Evolutionary conservation across 2,113 vertebrate species (phyloP).

Genomic region (Labrus mixtus): DNA sequence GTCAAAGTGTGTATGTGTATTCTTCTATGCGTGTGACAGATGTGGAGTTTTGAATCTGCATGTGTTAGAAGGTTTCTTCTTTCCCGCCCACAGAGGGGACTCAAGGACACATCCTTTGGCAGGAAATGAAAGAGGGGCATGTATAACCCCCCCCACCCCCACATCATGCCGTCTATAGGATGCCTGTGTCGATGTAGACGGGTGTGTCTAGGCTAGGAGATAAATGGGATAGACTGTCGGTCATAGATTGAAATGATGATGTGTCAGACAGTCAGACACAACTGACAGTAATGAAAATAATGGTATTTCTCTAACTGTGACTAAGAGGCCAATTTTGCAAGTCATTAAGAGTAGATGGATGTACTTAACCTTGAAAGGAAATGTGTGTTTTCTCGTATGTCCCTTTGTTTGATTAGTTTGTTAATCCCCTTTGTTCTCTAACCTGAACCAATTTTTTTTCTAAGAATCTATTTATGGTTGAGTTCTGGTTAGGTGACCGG

Average conservation of each 20-base stretch:
- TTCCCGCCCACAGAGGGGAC: slow-evolving; percentile 47
- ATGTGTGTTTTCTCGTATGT: too few species aligned
- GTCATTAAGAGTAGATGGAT: too few species aligned
- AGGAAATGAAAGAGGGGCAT: slow-evolving; percentile 57
- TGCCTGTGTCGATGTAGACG: slow-evolving; percentile 2
- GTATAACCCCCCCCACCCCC: slow-evolving; percentile 21
- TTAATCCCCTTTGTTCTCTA: too few species aligned
- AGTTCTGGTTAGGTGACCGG: too few species aligned
- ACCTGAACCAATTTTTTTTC: too few species aligned
- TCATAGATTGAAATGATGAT: background rate
- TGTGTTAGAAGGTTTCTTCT: slow-evolving; percentile 37
- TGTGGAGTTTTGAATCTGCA: slow-evolving; percentile 39
- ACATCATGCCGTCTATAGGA: slow-evolving; percentile 9
- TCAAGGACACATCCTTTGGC: slow-evolving; percentile 51
- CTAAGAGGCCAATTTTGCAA: too few species aligned
- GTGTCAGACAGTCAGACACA: background rate
- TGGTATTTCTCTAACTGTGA: too few species aligned
- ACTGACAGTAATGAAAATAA: slow-evolving; percentile 30
- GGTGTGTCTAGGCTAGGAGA: slow-evolving; percentile 20
- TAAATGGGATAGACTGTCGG: background rate
- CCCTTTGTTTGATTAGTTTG: too few species aligned
- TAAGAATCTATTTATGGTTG: too few species aligned
- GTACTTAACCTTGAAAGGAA: too few species aligned
- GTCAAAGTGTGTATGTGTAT: background rate
- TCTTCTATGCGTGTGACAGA: slow-evolving; percentile 36